Base-by-base conservation (phyloP, 2,888 invertebrate genomes). In the Diarsia dahlii region DNA sequence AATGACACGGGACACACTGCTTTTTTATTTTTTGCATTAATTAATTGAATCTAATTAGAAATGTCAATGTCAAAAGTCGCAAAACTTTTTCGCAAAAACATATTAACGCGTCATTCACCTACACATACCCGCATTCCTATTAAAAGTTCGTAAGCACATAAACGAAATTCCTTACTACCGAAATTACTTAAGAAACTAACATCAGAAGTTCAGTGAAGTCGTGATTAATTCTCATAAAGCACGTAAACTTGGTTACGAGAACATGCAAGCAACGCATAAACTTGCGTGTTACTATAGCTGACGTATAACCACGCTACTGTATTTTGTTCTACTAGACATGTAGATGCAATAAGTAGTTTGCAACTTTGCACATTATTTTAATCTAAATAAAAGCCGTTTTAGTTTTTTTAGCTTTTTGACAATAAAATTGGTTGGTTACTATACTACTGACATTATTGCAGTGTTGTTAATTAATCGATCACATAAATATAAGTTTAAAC, bases 181-280 rank as follows among this genome's bases (percentile, higher is more conserved):
- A 65, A 71, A 71, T 76, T 64, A 54, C 64, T 68, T 34, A 15
- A 68, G 62, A 45, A 80, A 64, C 76, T 71, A 28, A 54, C 58
- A 65, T 65, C 39, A 15, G 52, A 71, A 82, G 74, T 79, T 75
- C 20, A 6, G 52, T 68, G 39, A 10, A 62, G 62, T 63, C 52
- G 79, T 60, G 73, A 76, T 80, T 76, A 76, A 72, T 63, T 60
- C 64, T 74, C 66, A 70, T 84, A 83, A 67, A 70, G 67, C 63
- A 69, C 69, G 71, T 69, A 66, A 82, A 77, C 71, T 81, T 45
- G 54, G 62, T 70, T 63, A 82, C 28, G 28, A 70, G 46, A 67
- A 52, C 68, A 60, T 66, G 71, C 54, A 60, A 58, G 48, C 62
- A 63, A 74, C 73, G 58, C 76, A 45, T 69, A 63, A 73, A 80